Base-by-base conservation (phyloP, 2,888 invertebrate species). In the Sialis fuliginosa region DNA sequence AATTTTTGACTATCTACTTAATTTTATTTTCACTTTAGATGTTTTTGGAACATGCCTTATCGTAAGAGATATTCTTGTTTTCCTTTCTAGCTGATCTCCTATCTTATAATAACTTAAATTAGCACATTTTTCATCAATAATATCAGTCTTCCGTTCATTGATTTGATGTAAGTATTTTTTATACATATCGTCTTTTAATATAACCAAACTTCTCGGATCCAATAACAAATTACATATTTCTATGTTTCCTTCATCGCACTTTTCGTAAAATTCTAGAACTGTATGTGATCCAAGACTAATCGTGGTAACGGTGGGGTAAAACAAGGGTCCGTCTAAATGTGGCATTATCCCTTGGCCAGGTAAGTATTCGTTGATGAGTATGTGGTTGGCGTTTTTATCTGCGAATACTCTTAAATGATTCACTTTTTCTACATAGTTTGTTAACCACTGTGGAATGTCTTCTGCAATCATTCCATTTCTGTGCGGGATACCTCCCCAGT, bases 331-430 rank as follows among this genome's bases (percentile, higher is more conserved):
- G 68, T 98, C 98, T 30, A 86, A 79, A 68, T 98, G 97, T 2
- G 96, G 87, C 86, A 97, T 86, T 50, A 97, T 96, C 9, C 97
- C 97, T 67, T 97, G 93, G 0, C 90, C 89, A 0, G 92, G 72
- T 50, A 76, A 63, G 67, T 97, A 97, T 65, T 97, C 96, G 69
- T 97, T 97, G 0, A 97, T 79, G 34, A 97, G 68, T 1, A 95
- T 82, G 69, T 97, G 97, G 64, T 97, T 97, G 1, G 95, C 85
- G 49, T 70, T 72, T 52, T 77, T 77, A 3, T 74, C 74, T 42
- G 73, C 75, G 69, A 92, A 89, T 35, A 83, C 57, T 54, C 77
- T 70, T 6, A 89, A 64, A 7, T 66, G 62, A 52, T 76, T 70
- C 49, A 95, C 75, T 66, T 74, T 81, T 39, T 81, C 70, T 22